A percentile compares a stretch with the other conserved stretches of the same genome.
These are phyloP conservation scores for Platygyra sinensis DNA, from an alignment of 64 coral and sea anemone genomes.

Conservation along the genomic window DNA sequence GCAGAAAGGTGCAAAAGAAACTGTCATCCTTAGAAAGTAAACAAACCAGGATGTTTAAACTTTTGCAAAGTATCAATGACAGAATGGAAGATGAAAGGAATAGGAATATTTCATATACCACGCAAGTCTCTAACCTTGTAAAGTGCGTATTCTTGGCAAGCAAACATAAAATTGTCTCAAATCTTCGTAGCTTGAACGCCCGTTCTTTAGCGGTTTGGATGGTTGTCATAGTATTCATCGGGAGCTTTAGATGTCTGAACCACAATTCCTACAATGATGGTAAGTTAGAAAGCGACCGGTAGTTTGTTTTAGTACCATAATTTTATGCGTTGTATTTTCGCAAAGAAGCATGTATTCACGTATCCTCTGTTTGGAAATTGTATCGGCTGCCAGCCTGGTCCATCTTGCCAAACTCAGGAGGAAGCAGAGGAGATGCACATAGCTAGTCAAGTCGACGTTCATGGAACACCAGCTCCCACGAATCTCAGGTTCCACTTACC, in stretches of 20 bases:
- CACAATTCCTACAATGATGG: constrained; percentile 61
- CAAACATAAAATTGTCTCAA: neutral
- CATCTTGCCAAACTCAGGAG: too few species aligned
- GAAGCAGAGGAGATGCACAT: too few species aligned
- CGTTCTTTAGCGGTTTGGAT: neutral
- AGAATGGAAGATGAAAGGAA: neutral
- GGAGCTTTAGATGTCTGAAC: neutral
- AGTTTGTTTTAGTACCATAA: neutral
- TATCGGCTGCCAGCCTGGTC: too few species aligned
- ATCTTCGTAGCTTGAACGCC: neutral
- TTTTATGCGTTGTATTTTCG: too few species aligned
- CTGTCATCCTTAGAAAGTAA: neutral
- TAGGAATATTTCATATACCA: neutral
- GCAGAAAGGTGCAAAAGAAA: constrained; percentile 16
- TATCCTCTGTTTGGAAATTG: too few species aligned
- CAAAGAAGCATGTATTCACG: too few species aligned
- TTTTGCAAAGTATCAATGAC: constrained; percentile 9
- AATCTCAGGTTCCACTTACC: too few species aligned
- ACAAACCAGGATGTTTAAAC: neutral
- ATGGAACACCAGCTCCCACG: too few species aligned
- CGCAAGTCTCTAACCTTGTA: neutral
- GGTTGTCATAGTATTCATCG: neutral
- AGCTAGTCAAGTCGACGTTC: too few species aligned
- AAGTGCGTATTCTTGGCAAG: too few species aligned
- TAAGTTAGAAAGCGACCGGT: neutral